Percentiles rank a stretch among this genome's conserved stretches.
Evolutionary conservation across 2,888 invertebrate genomes (phyloP).

Genomic region (Apamea sordens): DNA sequence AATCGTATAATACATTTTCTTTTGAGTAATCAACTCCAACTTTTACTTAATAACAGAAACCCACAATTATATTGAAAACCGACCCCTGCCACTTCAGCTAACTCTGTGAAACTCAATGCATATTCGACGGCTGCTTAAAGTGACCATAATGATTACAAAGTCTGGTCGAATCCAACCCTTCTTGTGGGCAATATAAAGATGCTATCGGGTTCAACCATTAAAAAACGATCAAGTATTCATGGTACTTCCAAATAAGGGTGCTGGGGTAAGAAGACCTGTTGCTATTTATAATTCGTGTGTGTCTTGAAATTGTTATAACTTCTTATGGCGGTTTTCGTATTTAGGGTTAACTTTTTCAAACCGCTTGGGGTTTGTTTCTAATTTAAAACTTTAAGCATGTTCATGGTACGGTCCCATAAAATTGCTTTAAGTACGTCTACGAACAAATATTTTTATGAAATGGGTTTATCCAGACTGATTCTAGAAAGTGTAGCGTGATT

Average conservation of each 20-base stretch:
- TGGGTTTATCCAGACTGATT: background rate
- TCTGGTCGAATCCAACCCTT: constrained; percentile 31
- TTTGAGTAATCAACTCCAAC: constrained; percentile 20
- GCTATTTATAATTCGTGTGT: background rate
- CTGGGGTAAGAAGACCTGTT: background rate
- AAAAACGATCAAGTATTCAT: constrained; percentile 53
- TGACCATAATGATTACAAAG: constrained; percentile 39
- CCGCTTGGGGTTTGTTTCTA: background rate
- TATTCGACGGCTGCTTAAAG: constrained; percentile 57
- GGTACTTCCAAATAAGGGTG: constrained; percentile 16
- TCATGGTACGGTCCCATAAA: background rate
- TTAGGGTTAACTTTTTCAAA: background rate
- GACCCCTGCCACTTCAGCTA: background rate
- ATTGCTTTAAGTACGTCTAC: background rate
- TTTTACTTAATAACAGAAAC: background rate
- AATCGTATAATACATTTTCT: background rate
- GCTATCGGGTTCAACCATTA: constrained; percentile 33
- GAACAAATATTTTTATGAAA: background rate
- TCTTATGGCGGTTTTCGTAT: background rate
- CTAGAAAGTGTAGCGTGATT: background rate
- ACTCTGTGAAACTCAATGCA: constrained; percentile 48
- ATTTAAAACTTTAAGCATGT: background rate
- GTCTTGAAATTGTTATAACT: background rate
- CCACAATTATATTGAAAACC: constrained; percentile 25
- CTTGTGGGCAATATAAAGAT: constrained; percentile 17